Evolutionary conservation across 1,140 invertebrate species (phyloP), one percentile per base, ranked within the genome.

Genomic region (Drosophila kurseongensis): DNA sequence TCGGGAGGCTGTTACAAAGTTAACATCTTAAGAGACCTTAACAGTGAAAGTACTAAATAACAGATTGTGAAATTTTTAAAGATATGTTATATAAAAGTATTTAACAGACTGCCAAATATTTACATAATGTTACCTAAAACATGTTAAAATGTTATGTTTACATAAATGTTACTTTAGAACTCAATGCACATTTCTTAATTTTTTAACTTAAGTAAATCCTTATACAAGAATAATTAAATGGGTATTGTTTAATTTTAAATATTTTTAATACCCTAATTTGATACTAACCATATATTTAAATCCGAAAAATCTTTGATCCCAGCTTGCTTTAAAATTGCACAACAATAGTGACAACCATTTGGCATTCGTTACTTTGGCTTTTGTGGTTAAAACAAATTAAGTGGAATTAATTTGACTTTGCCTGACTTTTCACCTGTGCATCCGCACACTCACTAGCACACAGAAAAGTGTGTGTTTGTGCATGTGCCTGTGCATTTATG

Each of bases 371-470:
- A 45, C 50, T 51, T 58, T 66, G 81, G 76, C 68, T 85, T 78
- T 72, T 86, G 82, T 72, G 82, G 82, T 86, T 78, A 81, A 85
- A 81, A 72, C 82, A 86, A 86, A 86, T 86, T 86, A 86, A 86
- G 82, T 81, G 82, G 82, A 86, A 86, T 86, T 86, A 86, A 86
- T 86, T 75, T 68, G 77, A 48, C 58, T 75, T 60, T 65, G 74
- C 74, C 78, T 86, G 82, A 72, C 82, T 86, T 86, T 86, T 85
- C 81, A 85, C 77, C 81, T 85, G 77, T 85, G 77, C 82, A 86
- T 75, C 77, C 56, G 44, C 67, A 69, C 74, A 65, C 27, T 55
- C 44, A 61, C 45, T 40, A 27, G 42, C 56, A 75, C 16, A 68
- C 9, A 10, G 18, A 35, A 36, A 57, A 18, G 18, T 35, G 56